Evolutionary conservation across 1,140 invertebrate genomes (phyloP).

Genomic region (Portunus trituberculatus): DNA sequence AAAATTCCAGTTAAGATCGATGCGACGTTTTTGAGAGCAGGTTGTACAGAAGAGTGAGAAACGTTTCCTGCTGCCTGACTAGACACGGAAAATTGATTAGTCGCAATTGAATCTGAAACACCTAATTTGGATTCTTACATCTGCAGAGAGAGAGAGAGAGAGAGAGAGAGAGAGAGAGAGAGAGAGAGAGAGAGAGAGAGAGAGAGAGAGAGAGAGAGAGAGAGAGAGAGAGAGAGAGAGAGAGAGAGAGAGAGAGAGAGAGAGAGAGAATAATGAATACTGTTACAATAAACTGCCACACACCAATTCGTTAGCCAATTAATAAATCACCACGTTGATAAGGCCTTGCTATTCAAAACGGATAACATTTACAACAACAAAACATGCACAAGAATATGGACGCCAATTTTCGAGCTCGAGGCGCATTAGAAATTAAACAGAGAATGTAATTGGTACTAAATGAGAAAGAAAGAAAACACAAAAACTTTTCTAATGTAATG

Average conservation of each 20-base stretch:
- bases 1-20: no score
- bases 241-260: background rate
- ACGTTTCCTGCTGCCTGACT: background rate
- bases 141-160: background rate
- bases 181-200: background rate
- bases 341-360: background rate
- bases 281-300: background rate
- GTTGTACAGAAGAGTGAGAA: no score
- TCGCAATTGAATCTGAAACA: background rate
- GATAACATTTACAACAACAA: background rate
- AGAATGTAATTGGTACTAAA: no score
- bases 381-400: background rate
- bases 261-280: background rate
- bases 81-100: background rate
- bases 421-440: no score
- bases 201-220: background rate
- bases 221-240: slow-evolving; percentile 5
- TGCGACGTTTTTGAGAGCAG: no score
- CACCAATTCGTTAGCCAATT: background rate
- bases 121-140: background rate
- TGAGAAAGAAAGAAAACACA: no score
- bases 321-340: background rate
- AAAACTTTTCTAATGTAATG: no score
- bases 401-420: background rate
- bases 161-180: background rate